Evolutionary conservation across 2,113 vertebrate genomes (phyloP), one percentile per base, ranked within the genome.

Genomic region (Entomyzon cyanotis): DNA sequence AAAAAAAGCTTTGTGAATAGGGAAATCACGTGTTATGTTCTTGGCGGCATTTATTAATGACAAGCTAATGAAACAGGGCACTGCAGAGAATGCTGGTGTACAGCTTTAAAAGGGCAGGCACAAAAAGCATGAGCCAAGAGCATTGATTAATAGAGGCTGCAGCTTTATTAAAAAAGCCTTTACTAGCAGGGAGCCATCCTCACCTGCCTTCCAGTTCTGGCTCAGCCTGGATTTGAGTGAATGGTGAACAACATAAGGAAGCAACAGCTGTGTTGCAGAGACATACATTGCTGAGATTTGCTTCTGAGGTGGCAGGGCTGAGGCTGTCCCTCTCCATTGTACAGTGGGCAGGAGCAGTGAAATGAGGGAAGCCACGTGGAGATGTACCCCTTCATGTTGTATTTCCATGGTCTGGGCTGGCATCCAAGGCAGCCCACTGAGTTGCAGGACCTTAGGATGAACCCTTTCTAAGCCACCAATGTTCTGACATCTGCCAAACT

Each of bases 61-160:
- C 73, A 75, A 64, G 53, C 77, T 87, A 68, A 76, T 78, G 89
- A 93, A 89, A 50, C 27, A n/a, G 76, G 80, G 64, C 28, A n/a
- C 80, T 78, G 46, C 50, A 49, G 74, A 83, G 64, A 81, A 37
- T 68, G 25, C 46, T 90, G 78, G 58, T 87, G 27, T 95, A 58
- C 65, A 55, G 56, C 77, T 95, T 95, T 89, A 84, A 89, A 84
- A 87, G 42, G 80, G 53, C 56, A 79, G 49, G 35, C 89, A 52
- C 47, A 87, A 31, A 89, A 82, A 69, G 2, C 28, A 2, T 27
- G 35, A 93, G 22, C 68, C 15, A 35, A 58, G 56, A 89, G 4
- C 68, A n/a, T 12, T 59, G 42, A 76, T 41, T 64, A 58, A 27
- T 4, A 60, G 71, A 63, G 33, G 37, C 52, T 88, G 25, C 28